Evolutionary conservation across 2,113 vertebrate species (phyloP).

Genomic region (Chloebia gouldiae): DNA sequence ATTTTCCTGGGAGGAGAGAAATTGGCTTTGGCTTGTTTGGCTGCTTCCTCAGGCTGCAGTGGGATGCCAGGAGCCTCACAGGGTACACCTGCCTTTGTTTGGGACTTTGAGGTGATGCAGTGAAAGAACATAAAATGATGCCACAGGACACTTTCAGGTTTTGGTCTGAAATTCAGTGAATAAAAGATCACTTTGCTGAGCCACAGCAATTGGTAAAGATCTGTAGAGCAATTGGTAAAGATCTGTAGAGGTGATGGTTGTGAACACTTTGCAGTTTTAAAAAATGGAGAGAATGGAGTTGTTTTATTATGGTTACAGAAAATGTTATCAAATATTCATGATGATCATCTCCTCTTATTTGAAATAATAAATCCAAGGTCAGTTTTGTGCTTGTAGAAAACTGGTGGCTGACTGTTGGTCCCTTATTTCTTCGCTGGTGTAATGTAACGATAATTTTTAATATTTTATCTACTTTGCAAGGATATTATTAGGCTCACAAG

Average conservation of each 20-base stretch:
- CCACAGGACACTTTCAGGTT: background rate
- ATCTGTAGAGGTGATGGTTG: background rate
- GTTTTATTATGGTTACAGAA: constrained; percentile 14
- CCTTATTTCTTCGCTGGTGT: constrained; percentile 8
- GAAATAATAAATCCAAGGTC: constrained; percentile 69
- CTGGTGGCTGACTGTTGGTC: constrained; percentile 18
- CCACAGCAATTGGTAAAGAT: background rate
- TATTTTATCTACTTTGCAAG: constrained; percentile 59
- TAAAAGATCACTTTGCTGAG: background rate
- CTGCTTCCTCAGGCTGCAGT: background rate
- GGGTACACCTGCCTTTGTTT: background rate
- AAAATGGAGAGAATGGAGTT: background rate
- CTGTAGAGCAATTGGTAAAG: background rate
- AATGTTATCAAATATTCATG: constrained; percentile 73
- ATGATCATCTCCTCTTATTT: constrained; percentile 60
- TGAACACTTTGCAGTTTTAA: background rate
- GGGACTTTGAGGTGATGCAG: background rate
- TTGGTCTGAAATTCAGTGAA: background rate
- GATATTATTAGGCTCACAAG: constrained; percentile 65
- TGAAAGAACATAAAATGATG: background rate
- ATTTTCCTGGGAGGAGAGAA: background rate
- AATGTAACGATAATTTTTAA: constrained; percentile 44
- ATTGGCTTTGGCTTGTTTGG: background rate
- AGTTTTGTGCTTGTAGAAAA: constrained; percentile 45
- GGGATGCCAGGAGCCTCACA: background rate